Percentiles rank a stretch among this genome's conserved stretches.
phyloP scores from a whole-genome alignment of 2,888 invertebrate genomes.

The Apoda limacodes region DNA sequence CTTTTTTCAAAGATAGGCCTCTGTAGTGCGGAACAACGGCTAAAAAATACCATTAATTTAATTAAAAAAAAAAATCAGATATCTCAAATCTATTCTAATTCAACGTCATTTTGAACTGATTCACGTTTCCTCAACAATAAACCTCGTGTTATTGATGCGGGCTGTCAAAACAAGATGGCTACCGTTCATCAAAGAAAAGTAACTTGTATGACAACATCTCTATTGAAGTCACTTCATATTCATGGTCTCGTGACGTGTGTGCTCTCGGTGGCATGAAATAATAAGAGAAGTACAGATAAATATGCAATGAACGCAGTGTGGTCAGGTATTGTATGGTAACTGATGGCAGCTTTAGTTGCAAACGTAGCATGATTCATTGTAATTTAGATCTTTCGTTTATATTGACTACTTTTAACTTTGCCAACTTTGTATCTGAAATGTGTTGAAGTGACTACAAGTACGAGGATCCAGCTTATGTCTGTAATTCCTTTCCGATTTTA shows the following conservation, averaged over 20 bases:
- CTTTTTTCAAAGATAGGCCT: too few relatives aligned
- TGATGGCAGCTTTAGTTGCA: conserved; percentile 14
- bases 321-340: conserved; percentile 34
- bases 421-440: too few relatives aligned
- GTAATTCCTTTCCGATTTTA: too few relatives aligned
- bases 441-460: too few relatives aligned
- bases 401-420: too few relatives aligned
- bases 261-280: conserved; percentile 43
- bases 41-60: too few relatives aligned
- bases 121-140: conserved; percentile 44
- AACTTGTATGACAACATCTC: conserved; percentile 58
- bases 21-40: too few relatives aligned
- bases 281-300: conserved; percentile 42
- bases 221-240: conserved; percentile 59
- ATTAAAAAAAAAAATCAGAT: too few relatives aligned
- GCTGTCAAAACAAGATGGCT: conserved; percentile 32
- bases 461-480: too few relatives aligned
- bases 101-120: too few relatives aligned
- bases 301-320: conserved; percentile 40
- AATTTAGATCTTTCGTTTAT: too few relatives aligned
- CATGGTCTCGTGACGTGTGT: conserved; percentile 38
- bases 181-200: conserved; percentile 39
- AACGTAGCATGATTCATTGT: conserved; percentile 17
- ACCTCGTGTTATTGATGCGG: conserved; percentile 44
- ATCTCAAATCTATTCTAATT: too few relatives aligned